Conservation (phyloP, 2,797 vertebrate genomes). For the Gila robusta region DNA sequence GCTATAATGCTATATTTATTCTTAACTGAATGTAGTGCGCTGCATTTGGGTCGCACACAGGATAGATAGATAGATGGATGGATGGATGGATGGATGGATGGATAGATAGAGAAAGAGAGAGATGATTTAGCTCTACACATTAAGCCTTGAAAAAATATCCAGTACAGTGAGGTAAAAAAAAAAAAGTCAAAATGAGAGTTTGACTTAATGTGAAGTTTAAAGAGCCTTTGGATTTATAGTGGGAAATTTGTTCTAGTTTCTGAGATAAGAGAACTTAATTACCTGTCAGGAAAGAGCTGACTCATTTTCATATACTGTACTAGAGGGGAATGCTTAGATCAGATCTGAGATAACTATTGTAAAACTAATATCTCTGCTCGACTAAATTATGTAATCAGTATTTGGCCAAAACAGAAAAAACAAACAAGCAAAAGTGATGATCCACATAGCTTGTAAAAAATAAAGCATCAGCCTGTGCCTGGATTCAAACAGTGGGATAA, state of each 20-base stretch:
- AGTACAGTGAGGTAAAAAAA: neutral
- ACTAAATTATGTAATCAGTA: slow-evolving; percentile 1
- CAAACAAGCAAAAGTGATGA: slow-evolving; percentile 10
- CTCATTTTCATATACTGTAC: slow-evolving; percentile 22
- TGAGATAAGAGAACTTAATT: slow-evolving; percentile 42
- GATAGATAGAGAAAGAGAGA: too few relatives aligned
- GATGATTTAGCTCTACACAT: slow-evolving; percentile 12
- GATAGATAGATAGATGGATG: too few relatives aligned
- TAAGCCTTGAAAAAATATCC: neutral
- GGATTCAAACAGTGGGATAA: neutral
- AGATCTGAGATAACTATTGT: slow-evolving; percentile 12
- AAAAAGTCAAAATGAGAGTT: slow-evolving; percentile 22
- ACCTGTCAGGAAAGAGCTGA: slow-evolving; percentile 25
- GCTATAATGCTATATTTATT: slow-evolving; percentile 20
- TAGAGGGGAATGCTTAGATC: slow-evolving; percentile 25
- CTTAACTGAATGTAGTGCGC: neutral
- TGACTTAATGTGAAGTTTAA: slow-evolving; percentile 31
- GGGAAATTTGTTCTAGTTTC: slow-evolving; percentile 13
- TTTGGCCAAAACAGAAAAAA: slow-evolving; percentile 10
- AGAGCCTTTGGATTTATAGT: slow-evolving; percentile 28
- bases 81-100: too few relatives aligned
- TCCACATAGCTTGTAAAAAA: neutral
- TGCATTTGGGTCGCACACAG: neutral
- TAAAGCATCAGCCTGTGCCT: neutral
- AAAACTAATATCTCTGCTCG: slow-evolving; percentile 20